phyloP scores from a whole-genome alignment of 2,888 invertebrate genomes.

The Platycnemis pennipes region DNA sequence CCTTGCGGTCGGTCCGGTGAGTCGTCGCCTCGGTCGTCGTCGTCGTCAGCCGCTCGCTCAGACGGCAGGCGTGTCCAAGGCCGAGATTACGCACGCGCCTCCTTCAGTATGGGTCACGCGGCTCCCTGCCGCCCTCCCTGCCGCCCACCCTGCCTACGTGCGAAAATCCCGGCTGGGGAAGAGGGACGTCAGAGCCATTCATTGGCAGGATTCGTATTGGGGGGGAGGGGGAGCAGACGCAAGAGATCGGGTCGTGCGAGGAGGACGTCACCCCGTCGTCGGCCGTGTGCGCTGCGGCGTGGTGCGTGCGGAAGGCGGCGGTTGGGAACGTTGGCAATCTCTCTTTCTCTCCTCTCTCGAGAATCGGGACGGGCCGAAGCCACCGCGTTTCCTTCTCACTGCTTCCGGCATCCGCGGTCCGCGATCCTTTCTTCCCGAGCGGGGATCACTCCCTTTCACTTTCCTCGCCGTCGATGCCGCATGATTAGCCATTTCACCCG shows the following conservation, averaged over 20 bases:
- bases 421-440: not conserved
- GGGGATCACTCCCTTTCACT: not conserved
- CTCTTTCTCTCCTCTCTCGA: not conserved
- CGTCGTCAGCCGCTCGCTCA: not conserved
- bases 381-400: slow-evolving; percentile 14
- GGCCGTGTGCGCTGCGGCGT: not conserved
- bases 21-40: not conserved
- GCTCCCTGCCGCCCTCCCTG: slow-evolving; percentile 41
- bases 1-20: slow-evolving; percentile 35
- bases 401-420: not conserved
- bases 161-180: slow-evolving; percentile 42
- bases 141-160: slow-evolving; percentile 13
- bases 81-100: slow-evolving; percentile 60
- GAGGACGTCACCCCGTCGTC: not conserved
- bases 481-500: not conserved
- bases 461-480: not conserved
- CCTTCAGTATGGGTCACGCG: slow-evolving; percentile 55
- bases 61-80: slow-evolving; percentile 63
- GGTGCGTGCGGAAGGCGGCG: not conserved
- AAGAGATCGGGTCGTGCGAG: not conserved
- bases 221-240: not conserved
- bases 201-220: slow-evolving; percentile 23
- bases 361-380: not conserved
- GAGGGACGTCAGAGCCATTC: slow-evolving; percentile 27
- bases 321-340: not conserved